Percentiles rank a stretch among this genome's conserved stretches.
phyloP scores from a whole-genome alignment of 2,113 vertebrate genomes.

The Hylia prasina region DNA sequence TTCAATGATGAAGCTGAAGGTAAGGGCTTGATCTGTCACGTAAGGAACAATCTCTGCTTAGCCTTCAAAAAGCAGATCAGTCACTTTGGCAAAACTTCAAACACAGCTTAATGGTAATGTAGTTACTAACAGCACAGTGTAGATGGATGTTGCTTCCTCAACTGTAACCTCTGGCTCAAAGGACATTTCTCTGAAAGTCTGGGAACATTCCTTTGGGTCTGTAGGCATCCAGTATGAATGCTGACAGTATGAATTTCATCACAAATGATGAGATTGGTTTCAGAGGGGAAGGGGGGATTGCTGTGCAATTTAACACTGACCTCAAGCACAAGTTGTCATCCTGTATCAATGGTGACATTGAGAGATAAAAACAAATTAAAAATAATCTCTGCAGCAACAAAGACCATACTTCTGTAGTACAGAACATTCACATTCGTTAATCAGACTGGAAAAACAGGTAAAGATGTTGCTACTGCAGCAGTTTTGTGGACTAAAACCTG shows the following conservation, averaged over 20 bases:
- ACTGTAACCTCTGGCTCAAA: neutral
- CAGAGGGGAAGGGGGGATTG: neutral
- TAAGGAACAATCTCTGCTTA: neutral
- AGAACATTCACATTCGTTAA: neutral
- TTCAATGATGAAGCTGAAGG: conserved; percentile 99
- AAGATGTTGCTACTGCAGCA: neutral
- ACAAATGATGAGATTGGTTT: neutral
- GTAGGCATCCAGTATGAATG: neutral
- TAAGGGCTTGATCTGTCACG: conserved; percentile 25
- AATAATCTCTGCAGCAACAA: neutral
- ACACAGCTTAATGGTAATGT: neutral
- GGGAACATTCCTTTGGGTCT: neutral
- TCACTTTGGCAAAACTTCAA: neutral
- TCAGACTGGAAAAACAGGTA: neutral
- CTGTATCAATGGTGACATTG: neutral
- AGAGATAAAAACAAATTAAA: neutral
- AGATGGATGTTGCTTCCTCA: neutral
- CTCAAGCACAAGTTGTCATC: neutral
- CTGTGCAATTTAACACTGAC: neutral
- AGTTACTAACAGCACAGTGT: neutral
- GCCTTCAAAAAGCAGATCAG: neutral
- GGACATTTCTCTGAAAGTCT: neutral
- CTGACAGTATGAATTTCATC: neutral
- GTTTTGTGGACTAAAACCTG: neutral
- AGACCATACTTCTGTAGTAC: neutral